A percentile compares a stretch with the other conserved stretches of the same genome.
Conservation (phyloP, 2,113 vertebrate species). For the Coptodon bakossiorum region DNA sequence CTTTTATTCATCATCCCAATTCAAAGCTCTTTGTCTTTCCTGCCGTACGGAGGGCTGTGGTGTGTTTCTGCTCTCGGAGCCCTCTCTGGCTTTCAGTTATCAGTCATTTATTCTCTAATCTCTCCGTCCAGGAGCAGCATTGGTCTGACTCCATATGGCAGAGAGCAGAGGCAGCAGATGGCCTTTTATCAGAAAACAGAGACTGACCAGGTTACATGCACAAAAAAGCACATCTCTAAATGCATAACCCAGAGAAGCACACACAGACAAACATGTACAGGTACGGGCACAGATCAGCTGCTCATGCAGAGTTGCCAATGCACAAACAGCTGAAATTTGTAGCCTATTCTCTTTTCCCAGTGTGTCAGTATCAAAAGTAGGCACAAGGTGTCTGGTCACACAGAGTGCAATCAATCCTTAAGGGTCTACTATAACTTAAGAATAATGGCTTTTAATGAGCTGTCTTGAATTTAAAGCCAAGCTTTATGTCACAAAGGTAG, state of each 20-base stretch:
- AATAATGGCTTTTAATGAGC: not conserved
- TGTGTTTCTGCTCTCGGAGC: not conserved
- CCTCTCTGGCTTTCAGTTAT: not conserved
- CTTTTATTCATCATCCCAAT: not conserved
- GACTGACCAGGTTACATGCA: not conserved
- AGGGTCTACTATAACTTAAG: not conserved
- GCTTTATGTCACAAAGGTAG: not conserved
- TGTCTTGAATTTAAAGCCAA: not conserved
- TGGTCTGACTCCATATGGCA: not conserved
- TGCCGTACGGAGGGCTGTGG: not conserved
- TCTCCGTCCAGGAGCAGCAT: not conserved
- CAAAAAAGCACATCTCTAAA: not conserved
- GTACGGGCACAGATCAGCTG: not conserved
- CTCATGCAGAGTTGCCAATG: not conserved
- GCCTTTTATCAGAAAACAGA: not conserved
- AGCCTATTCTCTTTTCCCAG: not conserved
- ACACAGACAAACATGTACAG: not conserved
- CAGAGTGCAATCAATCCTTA: not conserved
- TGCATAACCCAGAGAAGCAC: not conserved
- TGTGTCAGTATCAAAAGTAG: not conserved
- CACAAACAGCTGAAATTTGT: not conserved
- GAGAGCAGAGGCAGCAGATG: not conserved
- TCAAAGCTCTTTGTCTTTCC: not conserved
- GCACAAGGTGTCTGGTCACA: not conserved
- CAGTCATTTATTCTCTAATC: not conserved